A percentile compares a stretch with the other conserved stretches of the same genome.
Conservation (phyloP, 2,888 invertebrate genomes). For the Conomelus anceps region DNA sequence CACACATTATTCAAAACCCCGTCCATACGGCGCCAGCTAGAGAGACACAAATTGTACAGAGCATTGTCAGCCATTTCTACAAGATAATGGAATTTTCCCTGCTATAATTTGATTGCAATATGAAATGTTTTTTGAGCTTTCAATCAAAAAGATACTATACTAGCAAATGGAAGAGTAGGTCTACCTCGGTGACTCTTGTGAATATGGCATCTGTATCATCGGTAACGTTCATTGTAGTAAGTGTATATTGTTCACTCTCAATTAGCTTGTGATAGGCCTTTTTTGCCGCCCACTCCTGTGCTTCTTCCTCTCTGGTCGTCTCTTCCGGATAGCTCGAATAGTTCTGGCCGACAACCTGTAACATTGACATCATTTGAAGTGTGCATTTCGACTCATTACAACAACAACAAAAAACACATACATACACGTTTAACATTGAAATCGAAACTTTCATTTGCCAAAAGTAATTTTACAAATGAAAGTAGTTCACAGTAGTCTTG, state of each 20-base stretch:
- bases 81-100: too few species aligned
- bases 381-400: neutral
- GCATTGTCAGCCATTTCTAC: too few species aligned
- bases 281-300: conserved; percentile 19
- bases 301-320: conserved; percentile 5
- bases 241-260: neutral
- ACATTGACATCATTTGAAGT: neutral
- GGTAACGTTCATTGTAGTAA: neutral
- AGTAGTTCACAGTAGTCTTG: too few species aligned
- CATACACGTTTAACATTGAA: neutral
- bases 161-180: neutral
- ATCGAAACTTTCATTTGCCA: too few species aligned
- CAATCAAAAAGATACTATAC: neutral
- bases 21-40: too few species aligned
- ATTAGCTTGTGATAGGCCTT: conserved; percentile 17
- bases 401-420: neutral
- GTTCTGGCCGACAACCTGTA: conserved; percentile 5
- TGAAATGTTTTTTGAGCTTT: too few species aligned
- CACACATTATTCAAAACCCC: too few species aligned
- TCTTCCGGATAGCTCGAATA: conserved; percentile 17
- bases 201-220: neutral
- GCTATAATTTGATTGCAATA: too few species aligned
- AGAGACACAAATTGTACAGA: too few species aligned
- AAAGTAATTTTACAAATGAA: too few species aligned
- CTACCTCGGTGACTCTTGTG: neutral